These are phyloP conservation scores for Escarpia spicata DNA, from an alignment of 2,888 invertebrate genomes.

Conservation along the genomic window DNA sequence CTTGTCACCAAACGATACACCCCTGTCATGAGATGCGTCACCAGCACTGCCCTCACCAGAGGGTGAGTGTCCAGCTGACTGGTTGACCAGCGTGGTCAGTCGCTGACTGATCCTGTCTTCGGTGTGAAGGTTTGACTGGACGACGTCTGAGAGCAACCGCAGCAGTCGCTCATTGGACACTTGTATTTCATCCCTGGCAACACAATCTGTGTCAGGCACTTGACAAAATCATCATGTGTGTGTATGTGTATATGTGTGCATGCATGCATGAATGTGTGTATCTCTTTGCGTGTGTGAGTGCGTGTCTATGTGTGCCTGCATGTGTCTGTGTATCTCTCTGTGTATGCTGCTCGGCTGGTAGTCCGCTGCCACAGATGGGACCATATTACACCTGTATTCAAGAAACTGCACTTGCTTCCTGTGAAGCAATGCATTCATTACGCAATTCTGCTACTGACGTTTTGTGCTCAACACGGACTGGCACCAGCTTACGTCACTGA, in stretches of 20 bases:
- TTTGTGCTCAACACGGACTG: no score
- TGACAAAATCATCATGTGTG: background rate
- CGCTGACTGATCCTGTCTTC: conserved; percentile 58
- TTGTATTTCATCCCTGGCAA: conserved; percentile 50
- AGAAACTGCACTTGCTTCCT: no score
- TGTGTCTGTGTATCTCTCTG: no score
- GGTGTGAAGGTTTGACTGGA: conserved; percentile 55
- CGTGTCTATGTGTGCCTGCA: no score
- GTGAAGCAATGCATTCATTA: no score
- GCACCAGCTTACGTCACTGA: no score
- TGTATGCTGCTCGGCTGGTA: no score
- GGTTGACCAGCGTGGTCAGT: conserved; percentile 45
- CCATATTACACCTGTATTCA: no score
- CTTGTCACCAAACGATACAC: background rate
- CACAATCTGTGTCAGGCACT: background rate
- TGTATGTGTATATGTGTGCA: background rate
- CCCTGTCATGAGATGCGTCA: background rate
- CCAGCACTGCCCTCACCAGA: background rate
- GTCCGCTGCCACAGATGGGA: no score
- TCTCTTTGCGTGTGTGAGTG: no score
- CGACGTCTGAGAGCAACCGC: conserved; percentile 55
- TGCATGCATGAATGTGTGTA: background rate
- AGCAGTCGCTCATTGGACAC: conserved; percentile 56
- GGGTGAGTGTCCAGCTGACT: conserved; percentile 8
- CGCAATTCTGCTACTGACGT: no score